These are phyloP conservation scores for Columbina picui DNA, from an alignment of 2,113 vertebrate genomes.

Conservation along the genomic window DNA sequence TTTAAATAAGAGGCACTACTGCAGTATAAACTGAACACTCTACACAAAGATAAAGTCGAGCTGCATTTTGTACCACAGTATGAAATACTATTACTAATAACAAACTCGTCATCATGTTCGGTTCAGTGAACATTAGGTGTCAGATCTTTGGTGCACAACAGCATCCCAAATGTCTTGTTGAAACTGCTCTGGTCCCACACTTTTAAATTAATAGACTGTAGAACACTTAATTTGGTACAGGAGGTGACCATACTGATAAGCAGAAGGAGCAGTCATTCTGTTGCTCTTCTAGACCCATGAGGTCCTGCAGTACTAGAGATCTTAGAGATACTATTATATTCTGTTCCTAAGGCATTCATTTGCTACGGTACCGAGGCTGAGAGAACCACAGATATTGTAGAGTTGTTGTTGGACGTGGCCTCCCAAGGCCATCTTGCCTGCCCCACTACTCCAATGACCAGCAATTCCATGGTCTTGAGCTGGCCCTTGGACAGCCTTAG, in stretches of 20 bases:
- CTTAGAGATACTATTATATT: neutral
- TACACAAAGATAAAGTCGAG: neutral
- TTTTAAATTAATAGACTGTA: neutral
- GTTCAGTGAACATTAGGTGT: fast-evolving
- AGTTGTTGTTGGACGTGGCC: fast-evolving
- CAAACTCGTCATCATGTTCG: neutral
- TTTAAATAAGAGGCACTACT: neutral
- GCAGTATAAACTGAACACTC: neutral
- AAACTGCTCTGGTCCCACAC: neutral
- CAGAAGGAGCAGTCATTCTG: neutral
- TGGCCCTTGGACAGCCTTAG: neutral
- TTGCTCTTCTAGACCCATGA: fast-evolving
- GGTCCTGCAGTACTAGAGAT: neutral
- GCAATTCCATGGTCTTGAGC: neutral
- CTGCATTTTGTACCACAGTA: neutral
- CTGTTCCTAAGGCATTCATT: neutral
- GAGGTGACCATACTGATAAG: neutral
- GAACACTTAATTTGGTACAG: neutral
- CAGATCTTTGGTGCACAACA: neutral
- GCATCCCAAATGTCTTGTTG: neutral
- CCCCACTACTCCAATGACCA: neutral
- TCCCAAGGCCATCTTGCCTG: neutral
- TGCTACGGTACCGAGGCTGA: neutral
- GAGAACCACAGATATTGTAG: neutral
- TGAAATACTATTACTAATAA: neutral